Conservation (phyloP, 2,888 invertebrate species). For the Ligdia adustata region DNA sequence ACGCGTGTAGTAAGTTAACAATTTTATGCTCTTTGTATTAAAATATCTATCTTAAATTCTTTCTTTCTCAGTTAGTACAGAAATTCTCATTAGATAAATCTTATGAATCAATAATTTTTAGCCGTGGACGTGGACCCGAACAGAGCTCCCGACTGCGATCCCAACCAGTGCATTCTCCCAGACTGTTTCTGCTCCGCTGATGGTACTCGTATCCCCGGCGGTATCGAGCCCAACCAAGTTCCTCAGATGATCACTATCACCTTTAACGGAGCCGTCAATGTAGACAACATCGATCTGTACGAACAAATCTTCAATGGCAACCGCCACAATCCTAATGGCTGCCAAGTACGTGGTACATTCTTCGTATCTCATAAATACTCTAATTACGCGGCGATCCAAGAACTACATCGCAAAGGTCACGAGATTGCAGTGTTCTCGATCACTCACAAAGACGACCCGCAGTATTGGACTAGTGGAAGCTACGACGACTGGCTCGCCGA, state of each 20-base stretch:
- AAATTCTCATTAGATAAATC: too few relatives aligned
- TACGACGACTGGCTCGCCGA: slow-evolving; percentile 97
- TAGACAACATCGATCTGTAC: slow-evolving; percentile 96
- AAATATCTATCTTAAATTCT: too few relatives aligned
- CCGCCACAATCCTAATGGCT: slow-evolving; percentile 94
- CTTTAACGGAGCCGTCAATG: slow-evolving; percentile 96
- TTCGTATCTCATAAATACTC: slow-evolving; percentile 96
- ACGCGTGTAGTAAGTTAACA: slow-evolving; percentile 95
- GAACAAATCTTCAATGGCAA: slow-evolving; percentile 95
- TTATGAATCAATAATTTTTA: slow-evolving; percentile 60
- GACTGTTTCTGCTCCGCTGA: slow-evolving; percentile 97
- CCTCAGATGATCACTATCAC: slow-evolving; percentile 97
- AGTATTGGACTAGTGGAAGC: slow-evolving; percentile 93
- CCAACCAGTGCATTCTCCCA: slow-evolving; percentile 93
- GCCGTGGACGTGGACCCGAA: slow-evolving; percentile 96
- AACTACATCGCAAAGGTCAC: slow-evolving; percentile 94
- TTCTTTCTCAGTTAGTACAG: too few relatives aligned
- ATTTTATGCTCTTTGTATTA: too few relatives aligned
- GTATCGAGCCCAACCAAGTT: slow-evolving; percentile 91
- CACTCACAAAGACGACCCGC: slow-evolving; percentile 96
- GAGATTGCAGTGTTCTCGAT: slow-evolving; percentile 96
- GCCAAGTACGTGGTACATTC: slow-evolving; percentile 94
- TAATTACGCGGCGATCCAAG: slow-evolving; percentile 95
- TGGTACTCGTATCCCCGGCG: slow-evolving; percentile 94
- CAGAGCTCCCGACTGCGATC: slow-evolving; percentile 95